These are phyloP conservation scores for Gymnocephalus cernua DNA, from an alignment of 2,113 vertebrate species.

Conservation along the genomic window DNA sequence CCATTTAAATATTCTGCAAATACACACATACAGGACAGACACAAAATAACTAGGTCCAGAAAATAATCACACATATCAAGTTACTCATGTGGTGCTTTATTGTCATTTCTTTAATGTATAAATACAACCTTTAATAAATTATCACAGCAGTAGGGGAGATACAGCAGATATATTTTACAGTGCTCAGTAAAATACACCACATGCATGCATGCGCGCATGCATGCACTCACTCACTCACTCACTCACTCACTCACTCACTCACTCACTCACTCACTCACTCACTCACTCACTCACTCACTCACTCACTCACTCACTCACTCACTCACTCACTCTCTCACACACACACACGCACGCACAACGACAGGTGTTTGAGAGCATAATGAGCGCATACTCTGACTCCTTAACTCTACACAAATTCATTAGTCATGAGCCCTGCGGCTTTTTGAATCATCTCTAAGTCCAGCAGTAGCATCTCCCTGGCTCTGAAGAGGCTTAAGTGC, in stretches of 20 bases:
- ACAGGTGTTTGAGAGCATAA: neutral
- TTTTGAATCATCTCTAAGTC: neutral
- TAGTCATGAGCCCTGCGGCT: neutral
- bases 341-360: neutral
- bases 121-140: slow-evolving; percentile 75
- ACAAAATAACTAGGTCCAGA: slow-evolving; percentile 4
- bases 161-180: slow-evolving; percentile 62
- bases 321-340: neutral
- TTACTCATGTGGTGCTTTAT: slow-evolving; percentile 74
- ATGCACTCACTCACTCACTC: neutral
- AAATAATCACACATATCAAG: slow-evolving; percentile 9
- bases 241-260: neutral
- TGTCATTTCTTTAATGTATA: slow-evolving; percentile 57
- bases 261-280: neutral
- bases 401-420: neutral
- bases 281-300: neutral
- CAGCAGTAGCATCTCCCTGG: slow-evolving; percentile 4
- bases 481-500: slow-evolving; percentile 9
- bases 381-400: neutral
- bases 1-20: neutral
- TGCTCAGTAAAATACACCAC: slow-evolving; percentile 34
- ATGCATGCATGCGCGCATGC: neutral
- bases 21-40: neutral
- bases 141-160: slow-evolving; percentile 57
- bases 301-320: neutral